Conservation (phyloP, 2,888 invertebrate species). For the Ditylenchus weischeri region DNA sequence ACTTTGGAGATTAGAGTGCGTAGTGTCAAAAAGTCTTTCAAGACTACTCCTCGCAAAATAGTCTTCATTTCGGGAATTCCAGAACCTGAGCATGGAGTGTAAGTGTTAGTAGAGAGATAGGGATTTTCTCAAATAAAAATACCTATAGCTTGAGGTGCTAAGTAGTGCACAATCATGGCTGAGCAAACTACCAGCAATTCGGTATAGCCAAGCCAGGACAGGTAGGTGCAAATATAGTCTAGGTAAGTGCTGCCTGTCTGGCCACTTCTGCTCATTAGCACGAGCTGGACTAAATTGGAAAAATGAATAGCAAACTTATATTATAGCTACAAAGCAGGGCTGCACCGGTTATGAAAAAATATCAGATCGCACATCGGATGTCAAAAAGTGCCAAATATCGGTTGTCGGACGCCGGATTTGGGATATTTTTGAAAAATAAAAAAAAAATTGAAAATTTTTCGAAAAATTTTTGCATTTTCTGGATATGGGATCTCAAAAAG, state of each 20-base stretch:
- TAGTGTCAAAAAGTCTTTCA: slow-evolving; percentile 94
- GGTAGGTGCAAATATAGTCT: slow-evolving; percentile 41
- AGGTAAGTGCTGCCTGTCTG: slow-evolving; percentile 25
- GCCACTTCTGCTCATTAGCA: slow-evolving; percentile 73
- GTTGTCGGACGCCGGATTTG: too few species aligned
- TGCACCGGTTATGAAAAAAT: too few species aligned
- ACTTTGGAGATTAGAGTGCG: slow-evolving; percentile 89
- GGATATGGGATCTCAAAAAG: too few species aligned
- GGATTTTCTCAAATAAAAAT: not conserved
- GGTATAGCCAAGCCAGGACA: slow-evolving; percentile 87
- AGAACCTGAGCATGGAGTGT: too few species aligned
- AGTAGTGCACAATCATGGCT: slow-evolving; percentile 89
- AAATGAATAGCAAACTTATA: too few species aligned
- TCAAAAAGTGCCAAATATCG: too few species aligned
- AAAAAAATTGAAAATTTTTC: too few species aligned
- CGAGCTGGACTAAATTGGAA: slow-evolving; percentile 63
- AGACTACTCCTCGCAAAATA: slow-evolving; percentile 85
- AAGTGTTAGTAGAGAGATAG: not conserved
- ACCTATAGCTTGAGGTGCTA: slow-evolving; percentile 91
- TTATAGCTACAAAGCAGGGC: too few species aligned
- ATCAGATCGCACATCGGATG: too few species aligned
- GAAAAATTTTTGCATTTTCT: too few species aligned
- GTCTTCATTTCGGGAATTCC: slow-evolving; percentile 70
- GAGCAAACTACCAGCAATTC: slow-evolving; percentile 87
- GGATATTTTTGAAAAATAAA: too few species aligned